Conservation (phyloP, 2,797 vertebrate species). For the Sebastiscus tertius region DNA sequence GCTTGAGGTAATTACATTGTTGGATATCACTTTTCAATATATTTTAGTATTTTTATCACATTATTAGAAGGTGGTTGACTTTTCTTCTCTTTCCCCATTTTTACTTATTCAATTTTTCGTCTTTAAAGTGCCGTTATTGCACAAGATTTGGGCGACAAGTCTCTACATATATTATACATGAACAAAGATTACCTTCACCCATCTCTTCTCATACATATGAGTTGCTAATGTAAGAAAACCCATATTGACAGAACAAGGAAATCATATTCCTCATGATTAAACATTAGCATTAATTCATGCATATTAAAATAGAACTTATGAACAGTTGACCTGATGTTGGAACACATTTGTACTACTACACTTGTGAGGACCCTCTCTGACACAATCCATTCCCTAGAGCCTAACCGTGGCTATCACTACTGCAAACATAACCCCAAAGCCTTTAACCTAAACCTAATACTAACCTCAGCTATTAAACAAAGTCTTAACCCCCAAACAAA, state of each 20-base stretch:
- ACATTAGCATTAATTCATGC: neutral
- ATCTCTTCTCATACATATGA: neutral
- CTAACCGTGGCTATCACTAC: fast-evolving
- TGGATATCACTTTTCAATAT: neutral
- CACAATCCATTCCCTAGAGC: no score
- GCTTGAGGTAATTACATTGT: neutral
- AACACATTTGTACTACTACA: neutral
- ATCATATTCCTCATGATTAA: neutral
- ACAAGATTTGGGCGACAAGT: neutral
- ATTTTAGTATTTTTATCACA: neutral
- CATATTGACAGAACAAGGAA: neutral
- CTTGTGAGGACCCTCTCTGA: neutral
- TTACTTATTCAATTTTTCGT: neutral
- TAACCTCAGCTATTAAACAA: neutral
- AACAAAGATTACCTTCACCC: neutral
- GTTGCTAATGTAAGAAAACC: neutral
- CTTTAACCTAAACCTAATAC: neutral
- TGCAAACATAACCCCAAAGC: neutral
- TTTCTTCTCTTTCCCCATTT: neutral
- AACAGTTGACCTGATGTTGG: neutral
- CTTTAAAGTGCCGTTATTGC: neutral
- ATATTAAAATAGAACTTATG: neutral
- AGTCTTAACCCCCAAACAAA: neutral
- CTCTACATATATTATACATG: neutral
- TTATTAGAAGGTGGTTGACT: neutral